Conservation (phyloP, 2,113 vertebrate genomes). For the Marcusenius ussheri region DNA sequence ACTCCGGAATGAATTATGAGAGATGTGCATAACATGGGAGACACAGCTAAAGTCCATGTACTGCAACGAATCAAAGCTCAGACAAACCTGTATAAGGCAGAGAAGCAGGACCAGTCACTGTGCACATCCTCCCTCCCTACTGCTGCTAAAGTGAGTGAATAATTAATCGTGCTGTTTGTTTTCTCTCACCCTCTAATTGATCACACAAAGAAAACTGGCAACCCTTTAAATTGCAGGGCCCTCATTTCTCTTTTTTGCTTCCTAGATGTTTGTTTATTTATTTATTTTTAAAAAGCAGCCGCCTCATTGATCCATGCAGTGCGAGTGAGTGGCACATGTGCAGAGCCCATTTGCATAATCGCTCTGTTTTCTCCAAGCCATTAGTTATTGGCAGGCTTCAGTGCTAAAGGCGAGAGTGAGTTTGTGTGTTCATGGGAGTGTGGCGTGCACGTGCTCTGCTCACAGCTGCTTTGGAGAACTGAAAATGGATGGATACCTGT, state of each 20-base stretch:
- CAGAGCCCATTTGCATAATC: not conserved
- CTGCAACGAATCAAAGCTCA: not conserved
- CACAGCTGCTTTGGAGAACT: not conserved
- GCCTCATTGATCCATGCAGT: not conserved
- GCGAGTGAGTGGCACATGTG: not conserved
- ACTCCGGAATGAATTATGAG: not conserved
- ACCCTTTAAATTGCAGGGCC: not conserved
- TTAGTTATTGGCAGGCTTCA: conserved; percentile 18
- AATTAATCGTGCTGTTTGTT: not conserved
- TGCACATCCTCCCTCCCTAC: not conserved
- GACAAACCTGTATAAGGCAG: not conserved
- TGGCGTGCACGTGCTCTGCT: not conserved
- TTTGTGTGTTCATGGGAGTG: not conserved
- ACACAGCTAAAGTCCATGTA: not conserved
- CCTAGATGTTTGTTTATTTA: not conserved
- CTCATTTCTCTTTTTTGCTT: not conserved
- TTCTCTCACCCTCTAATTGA: conserved; percentile 5
- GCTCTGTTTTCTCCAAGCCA: not conserved
- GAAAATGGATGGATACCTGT: not conserved
- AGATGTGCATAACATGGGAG: not conserved
- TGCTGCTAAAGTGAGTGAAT: not conserved
- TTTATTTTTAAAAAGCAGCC: not conserved
- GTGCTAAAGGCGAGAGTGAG: not conserved
- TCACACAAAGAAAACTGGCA: conserved; percentile 3
- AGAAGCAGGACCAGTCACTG: not conserved